Base-by-base conservation (phyloP, 2,113 vertebrate genomes). In the Eulemur rufifrons region DNA sequence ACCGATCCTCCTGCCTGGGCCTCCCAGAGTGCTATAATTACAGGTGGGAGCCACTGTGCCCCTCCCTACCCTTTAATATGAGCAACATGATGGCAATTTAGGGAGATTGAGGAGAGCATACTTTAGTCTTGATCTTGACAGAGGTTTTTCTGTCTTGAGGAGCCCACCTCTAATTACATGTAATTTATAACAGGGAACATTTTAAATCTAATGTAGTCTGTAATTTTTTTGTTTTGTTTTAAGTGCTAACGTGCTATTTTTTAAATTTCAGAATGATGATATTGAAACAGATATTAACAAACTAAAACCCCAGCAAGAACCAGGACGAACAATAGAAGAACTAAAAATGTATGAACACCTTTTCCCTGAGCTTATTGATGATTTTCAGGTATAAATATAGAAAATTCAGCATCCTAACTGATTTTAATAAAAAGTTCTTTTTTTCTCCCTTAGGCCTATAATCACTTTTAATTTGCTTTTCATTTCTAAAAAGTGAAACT, bases 231-330 rank as follows among this genome's bases (percentile, higher is more conserved):
- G 21, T 95, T 94, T 56, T 47, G 95, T 74, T 47, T 47, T 50
- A 50, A 34, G 29, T 77, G 45, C 12, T 77, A 50, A 77, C 39
- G 86, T 83, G 29, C 39, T 76, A 45, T 94, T 97, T 98, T 27
- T 97, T 81, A 27, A 98, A 21, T 97, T 98, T 93, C 98, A 99
- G 99, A 99, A 99, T 96, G 99, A 99, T 86, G 99, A 99, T 98
- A 99, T 99, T 95, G 99, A 99, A 98, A 99, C 99, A 0, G 99
- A 99, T 98, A 98, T 99, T 96, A 99, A 99, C 98, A 99, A 99
- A 98, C 98, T 99, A 85, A 99, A 99, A 97, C 99, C 99, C 83
- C 99, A 98, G 93, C 99, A 99, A 86, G 98, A 98, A 66, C 86
- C 99, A 45, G 98, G 98, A 50, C 98, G 99, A 96, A 97, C 99